Percentiles rank a stretch among this genome's conserved stretches.
Conservation (phyloP, 1,140 invertebrate species). For the Aplysia californica region DNA sequence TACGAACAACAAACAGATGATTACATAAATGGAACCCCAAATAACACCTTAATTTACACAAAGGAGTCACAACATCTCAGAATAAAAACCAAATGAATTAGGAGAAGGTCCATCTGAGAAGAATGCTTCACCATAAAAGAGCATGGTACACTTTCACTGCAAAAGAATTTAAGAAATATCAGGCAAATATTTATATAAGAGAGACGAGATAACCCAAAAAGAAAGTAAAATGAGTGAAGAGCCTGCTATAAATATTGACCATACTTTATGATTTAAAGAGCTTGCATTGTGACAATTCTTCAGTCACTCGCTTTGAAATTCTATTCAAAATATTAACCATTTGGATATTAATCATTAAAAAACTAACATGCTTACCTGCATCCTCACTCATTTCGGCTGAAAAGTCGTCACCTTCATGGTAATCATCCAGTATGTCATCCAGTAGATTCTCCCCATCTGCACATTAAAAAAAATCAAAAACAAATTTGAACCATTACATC, state of each 20-base stretch:
- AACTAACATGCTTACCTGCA: not conserved
- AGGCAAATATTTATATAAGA: no score
- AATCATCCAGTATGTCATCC: conserved; percentile 27
- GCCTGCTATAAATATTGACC: not conserved
- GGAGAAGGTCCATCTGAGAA: no score
- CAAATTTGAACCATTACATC: not conserved
- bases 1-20: no score
- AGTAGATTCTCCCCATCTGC: conserved; percentile 21
- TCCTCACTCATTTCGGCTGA: conserved; percentile 24
- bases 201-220: not conserved
- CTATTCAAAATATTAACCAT: not conserved
- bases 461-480: not conserved
- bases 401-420: conserved; percentile 19
- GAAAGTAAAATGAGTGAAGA: not conserved
- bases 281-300: not conserved
- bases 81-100: no score
- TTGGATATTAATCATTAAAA: not conserved
- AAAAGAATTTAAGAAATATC: no score
- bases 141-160: no score
- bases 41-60: no score
- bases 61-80: no score
- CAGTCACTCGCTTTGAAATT: not conserved
- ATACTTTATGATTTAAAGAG: not conserved
- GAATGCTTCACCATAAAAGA: no score
- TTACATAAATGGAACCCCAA: no score